Evolutionary conservation across 2,888 invertebrate genomes (phyloP), one percentile per base, ranked within the genome.

Genomic region (Pantelozetes paolii): DNA sequence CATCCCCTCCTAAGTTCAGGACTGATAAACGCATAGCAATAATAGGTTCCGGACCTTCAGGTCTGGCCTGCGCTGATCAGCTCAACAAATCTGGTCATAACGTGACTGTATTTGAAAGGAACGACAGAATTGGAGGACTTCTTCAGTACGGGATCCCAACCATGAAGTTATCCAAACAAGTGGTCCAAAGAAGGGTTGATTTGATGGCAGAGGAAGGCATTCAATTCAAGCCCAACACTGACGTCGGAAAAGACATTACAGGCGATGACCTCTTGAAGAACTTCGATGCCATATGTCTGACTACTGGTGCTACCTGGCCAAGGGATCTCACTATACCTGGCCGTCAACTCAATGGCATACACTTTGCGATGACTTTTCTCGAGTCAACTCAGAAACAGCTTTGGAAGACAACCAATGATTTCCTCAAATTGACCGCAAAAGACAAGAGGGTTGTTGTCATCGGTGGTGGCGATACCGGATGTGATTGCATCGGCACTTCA

Each of bases 91-190:
- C 91, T 59, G 98, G 98, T 0, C 97, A 99, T 85, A 84, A 84
- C 18, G 94, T 98, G 0, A 95, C 94, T 0, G 96, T 99, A 50
- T 98, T 90, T 84, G 99, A 99, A 82, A 87, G 98, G 74, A 98
- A 98, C 83, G 95, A 98, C 83, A 88, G 94, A 13, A 85, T 94
- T 3, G 98, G 98, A 74, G 99, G 99, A 0, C 86, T 99, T 28
- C 85, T 99, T 69, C 93, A 95, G 81, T 99, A 99, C 83, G 98
- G 99, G 75, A 99, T 99, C 81, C 98, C 98, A 20, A 94, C 94
- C 9, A 99, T 99, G 98, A 99, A 99, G 84, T 86, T 99, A 15
- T 90, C 92, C 81, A 99, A 98, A 83, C 79, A 84, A 82, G 83
- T 85, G 72, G 95, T 99, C 0, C 90, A 92, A 80, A 85, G 98